Evolutionary conservation across 2,888 invertebrate species (phyloP).

Genomic region (Xestoiulus laeticollis): DNA sequence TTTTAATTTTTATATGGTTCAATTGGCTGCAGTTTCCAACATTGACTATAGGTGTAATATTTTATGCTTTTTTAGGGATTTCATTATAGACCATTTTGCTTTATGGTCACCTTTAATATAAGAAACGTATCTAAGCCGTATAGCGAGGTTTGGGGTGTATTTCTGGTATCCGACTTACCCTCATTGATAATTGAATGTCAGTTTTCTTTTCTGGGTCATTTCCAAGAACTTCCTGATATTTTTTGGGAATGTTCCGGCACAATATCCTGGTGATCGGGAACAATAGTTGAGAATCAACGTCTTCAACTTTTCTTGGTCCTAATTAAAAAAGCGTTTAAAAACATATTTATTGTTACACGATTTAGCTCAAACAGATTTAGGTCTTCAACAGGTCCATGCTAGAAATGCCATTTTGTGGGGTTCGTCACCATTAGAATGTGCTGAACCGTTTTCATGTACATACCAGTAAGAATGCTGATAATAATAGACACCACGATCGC

Average conservation of each 20-base stretch:
- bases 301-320: not conserved
- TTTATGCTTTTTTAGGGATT: no score
- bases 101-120: no score
- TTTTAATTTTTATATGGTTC: no score
- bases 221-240: not conserved
- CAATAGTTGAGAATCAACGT: not conserved
- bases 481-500: not conserved
- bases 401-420: no score
- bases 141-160: no score
- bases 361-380: not conserved
- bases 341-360: no score
- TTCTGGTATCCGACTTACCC: no score
- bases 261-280: not conserved
- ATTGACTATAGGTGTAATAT: no score
- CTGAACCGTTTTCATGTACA: not conserved
- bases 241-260: not conserved
- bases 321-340: not conserved
- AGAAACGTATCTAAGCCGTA: no score
- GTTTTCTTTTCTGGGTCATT: not conserved
- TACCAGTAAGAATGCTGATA: conserved; percentile 2
- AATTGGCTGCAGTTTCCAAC: no score
- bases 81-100: no score
- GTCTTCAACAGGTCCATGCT: not conserved
- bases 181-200: not conserved
- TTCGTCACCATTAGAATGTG: no score